Percentiles rank a stretch among this genome's conserved stretches.
phyloP scores from a whole-genome alignment of 2,113 vertebrate species.

The human (Homo sapiens) region DNA sequence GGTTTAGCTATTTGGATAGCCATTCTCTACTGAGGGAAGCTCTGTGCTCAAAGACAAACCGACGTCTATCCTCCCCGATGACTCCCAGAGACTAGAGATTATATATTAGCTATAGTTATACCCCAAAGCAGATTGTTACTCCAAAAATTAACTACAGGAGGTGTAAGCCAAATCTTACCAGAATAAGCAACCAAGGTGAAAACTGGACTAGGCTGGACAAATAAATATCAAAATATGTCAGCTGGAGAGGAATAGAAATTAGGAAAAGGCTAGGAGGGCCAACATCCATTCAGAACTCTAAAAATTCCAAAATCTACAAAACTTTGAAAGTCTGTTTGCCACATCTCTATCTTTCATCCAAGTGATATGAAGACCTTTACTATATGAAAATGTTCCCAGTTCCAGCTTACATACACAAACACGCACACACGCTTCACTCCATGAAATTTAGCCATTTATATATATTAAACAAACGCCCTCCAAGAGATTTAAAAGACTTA shows the following conservation, averaged over 20 bases:
- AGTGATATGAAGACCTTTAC: background rate
- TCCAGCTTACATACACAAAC: background rate
- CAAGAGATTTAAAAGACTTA: background rate
- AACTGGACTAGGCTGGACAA: background rate
- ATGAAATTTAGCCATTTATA: background rate
- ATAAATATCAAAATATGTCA: background rate
- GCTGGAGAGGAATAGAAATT: background rate
- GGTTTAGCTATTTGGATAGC: background rate
- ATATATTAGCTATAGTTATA: accelerated
- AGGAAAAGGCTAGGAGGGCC: accelerated
- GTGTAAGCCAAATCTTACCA: background rate
- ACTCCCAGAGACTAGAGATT: background rate
- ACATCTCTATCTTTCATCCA: background rate
- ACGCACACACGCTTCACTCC: background rate
- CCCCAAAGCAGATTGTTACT: background rate
- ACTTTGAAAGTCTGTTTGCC: background rate
- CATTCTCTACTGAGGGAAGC: background rate
- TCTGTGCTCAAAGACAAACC: background rate
- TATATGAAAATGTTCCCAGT: background rate
- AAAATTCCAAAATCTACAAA: background rate
- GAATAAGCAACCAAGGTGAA: background rate
- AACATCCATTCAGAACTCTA: background rate
- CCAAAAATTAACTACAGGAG: background rate
- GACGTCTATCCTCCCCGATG: accelerated
- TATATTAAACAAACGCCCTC: background rate